Evolutionary conservation across 1,140 invertebrate genomes (phyloP).

Genomic region (Phocides pigmalion): DNA sequence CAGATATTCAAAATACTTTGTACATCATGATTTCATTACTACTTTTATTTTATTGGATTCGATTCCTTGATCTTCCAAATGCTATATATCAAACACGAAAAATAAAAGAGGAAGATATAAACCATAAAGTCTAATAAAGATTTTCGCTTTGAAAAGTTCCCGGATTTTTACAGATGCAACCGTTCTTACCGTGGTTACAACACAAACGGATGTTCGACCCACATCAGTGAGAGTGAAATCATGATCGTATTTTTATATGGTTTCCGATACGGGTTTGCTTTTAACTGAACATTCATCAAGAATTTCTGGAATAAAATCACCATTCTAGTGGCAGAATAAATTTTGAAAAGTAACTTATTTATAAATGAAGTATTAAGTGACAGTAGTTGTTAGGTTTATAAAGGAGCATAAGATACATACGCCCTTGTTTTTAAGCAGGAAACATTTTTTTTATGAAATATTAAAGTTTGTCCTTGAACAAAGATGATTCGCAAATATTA

Average conservation of each 20-base stretch:
- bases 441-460: too few species aligned
- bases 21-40: background rate
- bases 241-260: constrained; percentile 28
- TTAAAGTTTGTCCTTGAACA: too few species aligned
- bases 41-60: background rate
- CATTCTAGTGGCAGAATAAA: too few species aligned
- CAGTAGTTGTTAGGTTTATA: too few species aligned
- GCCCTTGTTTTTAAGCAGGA: too few species aligned
- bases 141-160: constrained; percentile 19
- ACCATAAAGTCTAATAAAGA: constrained; percentile 4
- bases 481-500: background rate
- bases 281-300: background rate
- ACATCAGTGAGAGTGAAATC: constrained; percentile 33
- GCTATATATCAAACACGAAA: background rate
- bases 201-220: constrained; percentile 22
- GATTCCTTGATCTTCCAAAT: background rate
- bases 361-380: too few species aligned
- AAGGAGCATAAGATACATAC: too few species aligned
- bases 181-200: constrained; percentile 9
- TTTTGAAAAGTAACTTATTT: too few species aligned
- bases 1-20: background rate
- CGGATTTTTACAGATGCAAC: constrained; percentile 27
- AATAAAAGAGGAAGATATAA: background rate
- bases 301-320: too few species aligned
- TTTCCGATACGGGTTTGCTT: constrained; percentile 15